Conservation (phyloP, 2,888 invertebrate genomes). For the Spialia ferax region DNA sequence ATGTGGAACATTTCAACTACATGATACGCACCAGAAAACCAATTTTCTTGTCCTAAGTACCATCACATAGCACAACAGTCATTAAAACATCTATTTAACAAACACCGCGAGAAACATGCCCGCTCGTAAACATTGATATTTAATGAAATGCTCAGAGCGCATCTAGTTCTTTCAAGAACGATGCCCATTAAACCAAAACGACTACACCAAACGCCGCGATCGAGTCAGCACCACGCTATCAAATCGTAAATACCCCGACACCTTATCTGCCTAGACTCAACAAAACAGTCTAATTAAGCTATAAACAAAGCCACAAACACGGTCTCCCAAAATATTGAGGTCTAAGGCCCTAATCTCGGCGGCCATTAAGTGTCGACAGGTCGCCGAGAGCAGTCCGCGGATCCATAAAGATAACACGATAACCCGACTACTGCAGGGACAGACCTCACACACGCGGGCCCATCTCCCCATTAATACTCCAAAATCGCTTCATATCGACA, state of each 20-base stretch:
- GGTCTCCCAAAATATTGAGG: slow-evolving; percentile 74
- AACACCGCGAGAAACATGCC: slow-evolving; percentile 42
- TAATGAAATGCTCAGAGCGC: slow-evolving; percentile 26
- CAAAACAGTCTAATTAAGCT: slow-evolving; percentile 86
- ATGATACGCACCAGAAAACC: too few relatives aligned
- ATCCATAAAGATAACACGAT: slow-evolving; percentile 85
- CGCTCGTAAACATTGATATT: slow-evolving; percentile 41
- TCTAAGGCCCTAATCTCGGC: slow-evolving; percentile 68
- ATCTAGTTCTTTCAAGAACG: slow-evolving; percentile 40
- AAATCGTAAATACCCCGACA: slow-evolving; percentile 84
- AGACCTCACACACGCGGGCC: slow-evolving; percentile 80
- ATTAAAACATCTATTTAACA: slow-evolving; percentile 35
- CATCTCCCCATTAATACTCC: slow-evolving; percentile 79
- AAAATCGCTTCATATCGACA: slow-evolving; percentile 82
- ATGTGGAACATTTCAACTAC: too few relatives aligned
- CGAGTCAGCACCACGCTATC: slow-evolving; percentile 61
- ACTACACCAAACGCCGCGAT: slow-evolving; percentile 59
- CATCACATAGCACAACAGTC: slow-evolving; percentile 7
- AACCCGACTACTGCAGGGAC: slow-evolving; percentile 78
- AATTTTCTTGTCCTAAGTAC: not conserved
- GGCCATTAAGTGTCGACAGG: slow-evolving; percentile 84
- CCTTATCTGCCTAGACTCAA: slow-evolving; percentile 81
- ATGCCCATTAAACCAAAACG: slow-evolving; percentile 61
- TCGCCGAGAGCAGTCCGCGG: slow-evolving; percentile 76
- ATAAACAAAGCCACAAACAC: slow-evolving; percentile 85